Evolutionary conservation across 2,888 invertebrate genomes (phyloP).

Genomic region (Thecophora atra): DNA sequence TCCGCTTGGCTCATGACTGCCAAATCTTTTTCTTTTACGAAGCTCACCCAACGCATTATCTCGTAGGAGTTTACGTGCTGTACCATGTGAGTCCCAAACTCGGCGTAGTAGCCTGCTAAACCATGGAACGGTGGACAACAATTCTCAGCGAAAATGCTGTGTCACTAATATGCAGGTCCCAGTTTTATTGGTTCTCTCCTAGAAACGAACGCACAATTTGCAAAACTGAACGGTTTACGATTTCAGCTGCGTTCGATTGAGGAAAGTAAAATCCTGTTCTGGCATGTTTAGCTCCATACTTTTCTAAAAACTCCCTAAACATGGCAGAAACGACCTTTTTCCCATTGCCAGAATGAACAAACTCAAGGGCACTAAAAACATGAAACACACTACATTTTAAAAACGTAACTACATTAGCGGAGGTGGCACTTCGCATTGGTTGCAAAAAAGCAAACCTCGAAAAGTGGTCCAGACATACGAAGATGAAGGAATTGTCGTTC

Average conservation of each 20-base stretch:
- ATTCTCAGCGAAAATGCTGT: slow-evolving; percentile 47
- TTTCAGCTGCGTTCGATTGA: slow-evolving; percentile 51
- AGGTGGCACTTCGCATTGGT: too few relatives aligned
- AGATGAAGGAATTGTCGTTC: too few relatives aligned
- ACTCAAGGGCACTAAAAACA: slow-evolving; percentile 48
- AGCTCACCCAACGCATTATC: slow-evolving; percentile 7
- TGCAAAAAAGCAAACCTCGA: too few relatives aligned
- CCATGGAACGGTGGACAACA: slow-evolving; percentile 49
- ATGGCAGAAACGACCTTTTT: slow-evolving; percentile 44
- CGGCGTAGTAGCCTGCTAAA: slow-evolving; percentile 42
- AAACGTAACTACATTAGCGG: too few relatives aligned
- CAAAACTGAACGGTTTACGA: slow-evolving; percentile 49
- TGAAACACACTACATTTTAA: slow-evolving; percentile 44
- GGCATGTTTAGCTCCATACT: slow-evolving; percentile 40
- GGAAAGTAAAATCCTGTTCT: slow-evolving; percentile 49
- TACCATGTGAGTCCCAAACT: slow-evolving; percentile 44
- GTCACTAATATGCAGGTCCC: too few relatives aligned
- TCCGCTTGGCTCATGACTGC: background rate
- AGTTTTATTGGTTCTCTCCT: slow-evolving; percentile 48
- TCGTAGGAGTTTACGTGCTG: slow-evolving; percentile 34
- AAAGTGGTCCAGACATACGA: too few relatives aligned
- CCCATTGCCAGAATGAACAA: slow-evolving; percentile 51
- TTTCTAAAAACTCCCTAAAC: slow-evolving; percentile 38
- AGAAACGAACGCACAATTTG: slow-evolving; percentile 33
- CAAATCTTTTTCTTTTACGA: background rate